Percentiles rank a stretch among this genome's conserved stretches.
phyloP scores from a whole-genome alignment of 2,888 invertebrate species.

The Dryobota labecula region DNA sequence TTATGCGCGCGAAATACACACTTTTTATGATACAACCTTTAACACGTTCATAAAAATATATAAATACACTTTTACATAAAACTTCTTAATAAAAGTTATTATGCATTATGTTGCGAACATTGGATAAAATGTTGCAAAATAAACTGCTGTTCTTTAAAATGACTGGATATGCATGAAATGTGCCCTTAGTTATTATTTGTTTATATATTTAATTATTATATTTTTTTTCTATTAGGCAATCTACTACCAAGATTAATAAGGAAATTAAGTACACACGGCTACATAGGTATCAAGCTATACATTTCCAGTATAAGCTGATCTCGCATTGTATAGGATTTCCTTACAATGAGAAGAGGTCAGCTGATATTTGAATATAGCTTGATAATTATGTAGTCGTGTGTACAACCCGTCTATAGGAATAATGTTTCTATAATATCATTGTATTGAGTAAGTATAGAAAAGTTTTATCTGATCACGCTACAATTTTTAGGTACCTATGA shows the following conservation, averaged over 20 bases:
- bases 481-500: no score
- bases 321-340: no score
- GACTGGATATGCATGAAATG: slow-evolving; percentile 45
- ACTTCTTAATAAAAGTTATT: not conserved
- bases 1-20: slow-evolving; percentile 17
- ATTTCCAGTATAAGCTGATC: no score
- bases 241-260: not conserved
- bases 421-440: not conserved
- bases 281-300: no score
- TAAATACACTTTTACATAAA: slow-evolving; percentile 27
- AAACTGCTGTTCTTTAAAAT: not conserved
- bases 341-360: no score
- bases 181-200: slow-evolving; percentile 5
- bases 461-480: not conserved
- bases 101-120: not conserved
- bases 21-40: slow-evolving; percentile 32
- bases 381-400: no score
- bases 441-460: not conserved
- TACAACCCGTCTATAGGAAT: not conserved
- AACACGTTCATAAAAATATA: slow-evolving; percentile 35
- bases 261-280: no score
- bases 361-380: no score
- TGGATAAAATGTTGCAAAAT: slow-evolving; percentile 7
- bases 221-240: slow-evolving; percentile 8
- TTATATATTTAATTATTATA: not conserved